These are phyloP conservation scores for Pagrus major DNA, from an alignment of 2,113 vertebrate species.

Conservation along the genomic window DNA sequence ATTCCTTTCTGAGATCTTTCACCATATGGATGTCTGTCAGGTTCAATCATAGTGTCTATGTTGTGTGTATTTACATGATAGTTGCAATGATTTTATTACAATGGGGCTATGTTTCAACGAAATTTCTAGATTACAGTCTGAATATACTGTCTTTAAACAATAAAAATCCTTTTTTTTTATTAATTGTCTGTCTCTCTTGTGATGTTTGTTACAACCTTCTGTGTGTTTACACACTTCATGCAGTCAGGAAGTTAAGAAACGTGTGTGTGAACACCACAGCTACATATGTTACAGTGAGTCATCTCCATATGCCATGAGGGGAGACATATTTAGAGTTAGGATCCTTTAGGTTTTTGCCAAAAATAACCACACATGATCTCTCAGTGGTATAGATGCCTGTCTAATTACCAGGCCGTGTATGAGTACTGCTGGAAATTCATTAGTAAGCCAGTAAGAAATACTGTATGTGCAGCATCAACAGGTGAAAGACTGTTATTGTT, in stretches of 20 bases:
- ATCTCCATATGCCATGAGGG: not conserved
- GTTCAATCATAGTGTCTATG: not conserved
- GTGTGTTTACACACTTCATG: not conserved
- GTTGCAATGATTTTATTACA: not conserved
- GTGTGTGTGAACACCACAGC: not conserved
- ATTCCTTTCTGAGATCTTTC: slow-evolving; percentile 41
- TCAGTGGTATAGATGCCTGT: not conserved
- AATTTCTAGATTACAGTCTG: not conserved
- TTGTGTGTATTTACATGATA: not conserved
- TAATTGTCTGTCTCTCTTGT: not conserved
- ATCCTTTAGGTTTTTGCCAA: slow-evolving; percentile 6
- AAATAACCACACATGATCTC: slow-evolving; percentile 1
- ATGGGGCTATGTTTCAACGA: not conserved
- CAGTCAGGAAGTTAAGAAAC: not conserved
- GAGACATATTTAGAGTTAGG: not conserved
- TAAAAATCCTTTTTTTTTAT: slow-evolving; percentile 63
- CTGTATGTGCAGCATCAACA: not conserved
- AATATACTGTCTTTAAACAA: slow-evolving; percentile 56
- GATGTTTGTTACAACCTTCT: not conserved
- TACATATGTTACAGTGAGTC: not conserved
- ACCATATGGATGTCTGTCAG: not conserved
- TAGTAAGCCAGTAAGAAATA: not conserved
- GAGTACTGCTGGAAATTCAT: not conserved
- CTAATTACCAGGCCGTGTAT: not conserved
- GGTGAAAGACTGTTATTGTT: not conserved